These are phyloP conservation scores for Stegophylla sp. DNA, from an alignment of 2,888 invertebrate species.

Conservation along the genomic window DNA sequence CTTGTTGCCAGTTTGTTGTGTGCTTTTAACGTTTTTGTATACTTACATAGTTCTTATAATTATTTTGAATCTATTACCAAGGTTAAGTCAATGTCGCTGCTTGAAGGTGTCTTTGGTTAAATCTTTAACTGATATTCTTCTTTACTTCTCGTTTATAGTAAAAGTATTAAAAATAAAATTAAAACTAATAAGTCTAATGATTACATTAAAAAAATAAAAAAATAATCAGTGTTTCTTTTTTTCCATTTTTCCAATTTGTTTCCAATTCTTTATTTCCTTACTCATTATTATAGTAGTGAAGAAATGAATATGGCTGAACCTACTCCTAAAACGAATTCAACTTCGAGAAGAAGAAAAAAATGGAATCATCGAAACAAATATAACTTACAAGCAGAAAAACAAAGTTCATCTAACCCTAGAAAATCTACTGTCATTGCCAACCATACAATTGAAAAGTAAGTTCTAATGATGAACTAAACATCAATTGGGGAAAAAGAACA, in stretches of 20 bases:
- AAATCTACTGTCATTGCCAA: constrained; percentile 56
- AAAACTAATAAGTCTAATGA: constrained; percentile 56
- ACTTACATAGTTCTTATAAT: constrained; percentile 41
- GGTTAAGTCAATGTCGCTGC: constrained; percentile 59
- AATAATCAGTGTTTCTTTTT: constrained; percentile 58
- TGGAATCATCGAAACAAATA: constrained; percentile 57
- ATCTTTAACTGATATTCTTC: constrained; percentile 55
- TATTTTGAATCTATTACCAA: constrained; percentile 54
- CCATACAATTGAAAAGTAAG: constrained; percentile 57
- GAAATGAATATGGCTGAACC: constrained; percentile 51
- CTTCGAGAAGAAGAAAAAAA: constrained; percentile 54
- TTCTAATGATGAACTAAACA: constrained; percentile 43
- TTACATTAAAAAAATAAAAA: constrained; percentile 22
- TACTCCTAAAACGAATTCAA: constrained; percentile 41
- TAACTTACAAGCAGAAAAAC: constrained; percentile 54
- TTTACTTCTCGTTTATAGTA: constrained; percentile 38
- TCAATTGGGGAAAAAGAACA: constrained; percentile 55
- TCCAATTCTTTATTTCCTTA: constrained; percentile 46
- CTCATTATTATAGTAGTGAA: constrained; percentile 58
- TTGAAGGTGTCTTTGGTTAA: constrained; percentile 57
- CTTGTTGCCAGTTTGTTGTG: constrained; percentile 48
- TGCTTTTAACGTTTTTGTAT: constrained; percentile 47
- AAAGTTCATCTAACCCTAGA: constrained; percentile 52
- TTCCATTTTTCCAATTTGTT: constrained; percentile 48
- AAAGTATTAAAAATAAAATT: constrained; percentile 39